Evolutionary conservation across 2,113 vertebrate species (phyloP).

Genomic region (Dicaeum eximium): DNA sequence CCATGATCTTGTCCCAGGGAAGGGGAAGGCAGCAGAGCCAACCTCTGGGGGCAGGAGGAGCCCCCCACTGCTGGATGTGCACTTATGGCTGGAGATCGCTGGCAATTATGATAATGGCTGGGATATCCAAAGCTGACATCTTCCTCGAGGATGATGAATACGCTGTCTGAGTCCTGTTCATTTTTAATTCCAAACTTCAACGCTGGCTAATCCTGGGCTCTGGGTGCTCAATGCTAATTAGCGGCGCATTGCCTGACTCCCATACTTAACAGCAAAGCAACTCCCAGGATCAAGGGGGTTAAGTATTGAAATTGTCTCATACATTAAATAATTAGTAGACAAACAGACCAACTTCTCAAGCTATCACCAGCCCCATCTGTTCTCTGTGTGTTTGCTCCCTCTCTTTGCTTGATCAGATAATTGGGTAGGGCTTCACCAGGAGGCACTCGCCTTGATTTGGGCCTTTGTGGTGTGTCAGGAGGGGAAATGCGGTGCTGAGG

Average conservation of each 20-base stretch:
- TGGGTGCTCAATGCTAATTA: conserved; percentile 26
- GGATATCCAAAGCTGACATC: conserved; percentile 21
- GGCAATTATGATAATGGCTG: conserved; percentile 42
- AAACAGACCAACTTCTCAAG: conserved; percentile 58
- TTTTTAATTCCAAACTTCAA: conserved; percentile 57
- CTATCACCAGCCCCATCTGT: conserved; percentile 32
- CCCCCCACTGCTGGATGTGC: neutral
- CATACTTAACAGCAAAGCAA: conserved; percentile 8
- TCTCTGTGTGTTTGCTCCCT: neutral
- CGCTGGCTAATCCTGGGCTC: neutral
- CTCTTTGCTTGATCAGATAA: conserved; percentile 38
- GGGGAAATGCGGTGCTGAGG: neutral
- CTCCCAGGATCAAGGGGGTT: conserved; percentile 59
- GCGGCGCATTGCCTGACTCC: neutral
- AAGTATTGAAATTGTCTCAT: conserved; percentile 49
- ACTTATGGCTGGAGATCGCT: neutral
- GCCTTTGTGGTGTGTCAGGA: neutral
- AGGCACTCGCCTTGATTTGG: neutral
- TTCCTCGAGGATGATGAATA: conserved; percentile 50
- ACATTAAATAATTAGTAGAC: conserved; percentile 64
- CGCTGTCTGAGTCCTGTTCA: conserved; percentile 34
- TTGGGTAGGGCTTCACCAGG: neutral
- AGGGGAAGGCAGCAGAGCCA: neutral
- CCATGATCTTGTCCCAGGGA: neutral
- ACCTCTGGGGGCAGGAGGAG: neutral